Conservation (phyloP, 2,797 vertebrate species). For the Myiotriccus ornatus region DNA sequence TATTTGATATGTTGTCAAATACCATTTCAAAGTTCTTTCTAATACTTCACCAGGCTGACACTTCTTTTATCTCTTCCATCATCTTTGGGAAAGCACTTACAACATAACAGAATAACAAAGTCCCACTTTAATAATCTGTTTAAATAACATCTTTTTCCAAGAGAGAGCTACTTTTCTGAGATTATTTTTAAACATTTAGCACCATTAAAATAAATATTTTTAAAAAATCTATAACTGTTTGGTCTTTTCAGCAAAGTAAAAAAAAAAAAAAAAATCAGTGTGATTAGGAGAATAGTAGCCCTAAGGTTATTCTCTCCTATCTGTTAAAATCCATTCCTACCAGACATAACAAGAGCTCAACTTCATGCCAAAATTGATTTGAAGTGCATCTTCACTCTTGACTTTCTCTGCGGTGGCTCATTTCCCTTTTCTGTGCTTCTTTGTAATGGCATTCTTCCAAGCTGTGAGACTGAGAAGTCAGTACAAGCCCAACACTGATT, state of each 20-base stretch:
- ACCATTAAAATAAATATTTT: not conserved
- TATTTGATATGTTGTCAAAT: not conserved
- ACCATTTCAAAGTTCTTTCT: not conserved
- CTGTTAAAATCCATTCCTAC: constrained; percentile 44
- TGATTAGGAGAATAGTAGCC: not conserved
- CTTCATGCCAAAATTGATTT: constrained; percentile 60
- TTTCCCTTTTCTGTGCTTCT: constrained; percentile 44
- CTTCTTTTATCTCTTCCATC: not conserved
- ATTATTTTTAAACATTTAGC: not conserved
- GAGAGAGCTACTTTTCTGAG: not conserved
- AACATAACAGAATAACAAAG: not conserved
- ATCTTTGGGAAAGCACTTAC: not conserved
- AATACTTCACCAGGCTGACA: not conserved
- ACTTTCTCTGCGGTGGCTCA: constrained; percentile 47
- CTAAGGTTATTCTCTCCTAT: constrained; percentile 18
- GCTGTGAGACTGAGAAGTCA: constrained; percentile 37
- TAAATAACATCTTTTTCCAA: not conserved
- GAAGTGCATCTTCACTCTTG: constrained; percentile 52
- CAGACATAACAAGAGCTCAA: constrained; percentile 40
- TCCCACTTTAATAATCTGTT: not conserved
- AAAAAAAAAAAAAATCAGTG: not conserved
- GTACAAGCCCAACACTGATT: constrained; percentile 45
- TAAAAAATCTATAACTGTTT: not conserved
- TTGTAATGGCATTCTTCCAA: constrained; percentile 58
- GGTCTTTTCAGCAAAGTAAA: not conserved